These are phyloP conservation scores for Netelia melanura DNA, from an alignment of 2,888 invertebrate species.

Conservation along the genomic window DNA sequence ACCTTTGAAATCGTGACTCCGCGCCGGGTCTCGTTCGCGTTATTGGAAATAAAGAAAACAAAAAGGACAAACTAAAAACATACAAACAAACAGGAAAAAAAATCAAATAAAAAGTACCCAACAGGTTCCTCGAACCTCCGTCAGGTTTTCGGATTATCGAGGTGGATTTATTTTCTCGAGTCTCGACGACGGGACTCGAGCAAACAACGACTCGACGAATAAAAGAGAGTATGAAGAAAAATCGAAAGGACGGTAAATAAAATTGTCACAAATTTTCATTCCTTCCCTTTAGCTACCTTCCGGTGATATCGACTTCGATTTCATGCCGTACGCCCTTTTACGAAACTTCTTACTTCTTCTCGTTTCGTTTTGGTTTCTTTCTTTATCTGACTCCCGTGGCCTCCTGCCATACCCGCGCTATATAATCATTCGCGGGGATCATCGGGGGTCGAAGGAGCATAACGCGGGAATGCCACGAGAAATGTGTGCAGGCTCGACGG, in stretches of 20 bases:
- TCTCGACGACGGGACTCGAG: not conserved
- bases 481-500: not conserved
- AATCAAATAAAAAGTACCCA: not conserved
- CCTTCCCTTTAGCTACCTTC: not conserved
- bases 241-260: not conserved
- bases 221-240: not conserved
- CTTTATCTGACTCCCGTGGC: slow-evolving; percentile 44
- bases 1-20: slow-evolving; percentile 57
- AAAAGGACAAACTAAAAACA: slow-evolving; percentile 19
- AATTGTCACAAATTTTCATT: slow-evolving; percentile 3
- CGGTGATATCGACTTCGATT: slow-evolving; percentile 29
- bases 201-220: not conserved
- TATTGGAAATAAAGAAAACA: not conserved
- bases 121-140: slow-evolving; percentile 33
- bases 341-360: slow-evolving; percentile 4
- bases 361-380: not conserved
- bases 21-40: slow-evolving; percentile 16
- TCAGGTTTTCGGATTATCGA: slow-evolving; percentile 71
- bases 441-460: slow-evolving; percentile 75
- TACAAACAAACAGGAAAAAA: not conserved
- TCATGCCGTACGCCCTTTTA: slow-evolving; percentile 12
- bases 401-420: slow-evolving; percentile 53
- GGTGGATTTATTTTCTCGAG: slow-evolving; percentile 34
- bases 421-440: slow-evolving; percentile 79
- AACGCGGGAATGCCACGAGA: slow-evolving; percentile 77